Conservation (phyloP, 2,113 vertebrate genomes). For the Cynocephalus volans region DNA sequence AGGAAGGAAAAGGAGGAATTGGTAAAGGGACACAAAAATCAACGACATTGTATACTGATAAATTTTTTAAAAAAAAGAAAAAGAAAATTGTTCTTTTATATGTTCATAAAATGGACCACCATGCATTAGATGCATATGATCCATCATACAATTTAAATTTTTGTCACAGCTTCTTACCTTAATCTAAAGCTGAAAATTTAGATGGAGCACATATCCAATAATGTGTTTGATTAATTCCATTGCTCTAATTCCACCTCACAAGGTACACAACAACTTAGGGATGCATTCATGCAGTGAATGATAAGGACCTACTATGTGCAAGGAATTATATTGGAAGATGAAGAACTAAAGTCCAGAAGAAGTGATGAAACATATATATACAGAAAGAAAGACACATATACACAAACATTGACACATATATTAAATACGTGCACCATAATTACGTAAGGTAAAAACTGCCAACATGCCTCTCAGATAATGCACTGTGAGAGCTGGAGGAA, state of each 20-base stretch:
- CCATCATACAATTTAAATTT: constrained; percentile 13
- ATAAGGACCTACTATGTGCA: background rate
- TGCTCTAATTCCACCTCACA: constrained; percentile 23
- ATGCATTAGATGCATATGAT: background rate
- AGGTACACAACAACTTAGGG: background rate
- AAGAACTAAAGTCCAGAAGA: background rate
- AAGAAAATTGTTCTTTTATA: background rate
- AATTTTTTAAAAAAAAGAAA: too few relatives aligned
- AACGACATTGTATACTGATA: too few relatives aligned
- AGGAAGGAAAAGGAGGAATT: too few relatives aligned
- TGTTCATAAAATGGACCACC: background rate
- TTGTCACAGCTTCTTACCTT: background rate
- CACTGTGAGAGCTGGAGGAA: background rate
- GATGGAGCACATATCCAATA: background rate
- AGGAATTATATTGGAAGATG: constrained; percentile 1
- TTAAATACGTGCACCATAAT: background rate
- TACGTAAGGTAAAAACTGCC: background rate
- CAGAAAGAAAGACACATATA: background rate
- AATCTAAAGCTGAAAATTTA: constrained; percentile 32
- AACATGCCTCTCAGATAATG: constrained; percentile 11
- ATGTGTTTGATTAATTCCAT: background rate
- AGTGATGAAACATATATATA: background rate
- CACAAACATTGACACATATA: background rate
- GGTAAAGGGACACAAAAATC: too few relatives aligned
- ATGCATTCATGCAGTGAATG: background rate